A percentile compares a stretch with the other conserved stretches of the same genome.
These are phyloP conservation scores for Cynoglossus semilaevis DNA, from an alignment of 2,113 vertebrate species.

Conservation along the genomic window DNA sequence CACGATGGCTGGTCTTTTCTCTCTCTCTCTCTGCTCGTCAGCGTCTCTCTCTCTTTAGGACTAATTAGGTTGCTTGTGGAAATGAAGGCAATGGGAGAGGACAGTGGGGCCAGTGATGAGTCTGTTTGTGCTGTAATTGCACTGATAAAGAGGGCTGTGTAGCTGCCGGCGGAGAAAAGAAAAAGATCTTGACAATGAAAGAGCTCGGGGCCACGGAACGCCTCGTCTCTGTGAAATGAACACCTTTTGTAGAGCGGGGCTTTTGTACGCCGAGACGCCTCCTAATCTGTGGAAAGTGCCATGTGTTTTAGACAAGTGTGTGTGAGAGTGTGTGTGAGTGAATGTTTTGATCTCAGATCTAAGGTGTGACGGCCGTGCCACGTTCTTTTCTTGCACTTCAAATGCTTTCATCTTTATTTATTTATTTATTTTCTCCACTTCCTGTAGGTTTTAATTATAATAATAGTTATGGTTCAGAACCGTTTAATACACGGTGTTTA, in stretches of 20 bases:
- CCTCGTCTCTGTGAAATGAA: conserved; percentile 56
- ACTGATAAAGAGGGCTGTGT: conserved; percentile 72
- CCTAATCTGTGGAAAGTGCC: conserved; percentile 63
- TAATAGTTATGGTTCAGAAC: too few relatives aligned
- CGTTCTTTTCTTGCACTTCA: conserved; percentile 52
- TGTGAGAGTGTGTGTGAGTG: conserved; percentile 21
- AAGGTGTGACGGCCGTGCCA: conserved; percentile 48
- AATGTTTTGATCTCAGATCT: conserved; percentile 58
- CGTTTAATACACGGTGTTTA: too few relatives aligned
- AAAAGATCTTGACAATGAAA: conserved; percentile 59
- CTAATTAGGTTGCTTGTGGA: conserved; percentile 83
- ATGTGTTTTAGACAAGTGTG: conserved; percentile 44
- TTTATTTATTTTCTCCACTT: background rate
- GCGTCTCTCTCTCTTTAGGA: conserved; percentile 73
- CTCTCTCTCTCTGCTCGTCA: conserved; percentile 55
- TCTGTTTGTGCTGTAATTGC: conserved; percentile 76
- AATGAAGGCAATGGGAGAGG: conserved; percentile 69
- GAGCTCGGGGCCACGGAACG: conserved; percentile 26
- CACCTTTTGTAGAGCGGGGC: conserved; percentile 54
- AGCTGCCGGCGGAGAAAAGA: conserved; percentile 59
- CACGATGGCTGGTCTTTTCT: conserved; percentile 61
- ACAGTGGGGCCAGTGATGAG: conserved; percentile 70
- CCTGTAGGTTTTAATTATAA: conserved; percentile 1
- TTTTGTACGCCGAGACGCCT: conserved; percentile 64
- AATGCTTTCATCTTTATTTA: conserved; percentile 17